phyloP scores from a whole-genome alignment of 2,113 vertebrate species.

The Chunga burmeisteri region DNA sequence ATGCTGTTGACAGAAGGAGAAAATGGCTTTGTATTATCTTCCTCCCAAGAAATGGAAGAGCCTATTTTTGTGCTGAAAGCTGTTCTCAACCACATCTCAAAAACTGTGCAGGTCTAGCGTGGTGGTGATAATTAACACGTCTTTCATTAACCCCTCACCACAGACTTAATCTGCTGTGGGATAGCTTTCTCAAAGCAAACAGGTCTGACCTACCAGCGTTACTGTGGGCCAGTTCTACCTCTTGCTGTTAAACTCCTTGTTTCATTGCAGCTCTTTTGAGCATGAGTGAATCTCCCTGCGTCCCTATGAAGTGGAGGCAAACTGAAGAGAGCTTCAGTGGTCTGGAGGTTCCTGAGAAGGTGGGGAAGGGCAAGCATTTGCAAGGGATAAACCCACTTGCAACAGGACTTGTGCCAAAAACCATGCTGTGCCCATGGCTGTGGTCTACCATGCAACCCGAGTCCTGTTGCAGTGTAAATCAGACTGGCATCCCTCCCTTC shows the following conservation, averaged over 20 bases:
- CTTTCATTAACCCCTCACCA: background rate
- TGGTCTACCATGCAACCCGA: background rate
- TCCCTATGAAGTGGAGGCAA: background rate
- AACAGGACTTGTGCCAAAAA: background rate
- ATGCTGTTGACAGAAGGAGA: background rate
- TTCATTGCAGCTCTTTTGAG: background rate
- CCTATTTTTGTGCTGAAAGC: background rate
- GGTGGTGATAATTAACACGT: background rate
- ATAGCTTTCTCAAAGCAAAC: background rate
- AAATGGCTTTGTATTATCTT: background rate
- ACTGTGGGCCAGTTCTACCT: background rate
- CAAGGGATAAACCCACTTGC: background rate
- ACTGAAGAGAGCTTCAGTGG: background rate
- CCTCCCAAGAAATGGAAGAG: background rate
- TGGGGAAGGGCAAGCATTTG: background rate
- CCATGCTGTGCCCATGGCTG: fast-evolving
- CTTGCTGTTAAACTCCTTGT: background rate
- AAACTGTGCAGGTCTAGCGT: background rate
- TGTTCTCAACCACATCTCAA: background rate
- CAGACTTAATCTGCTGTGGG: background rate
- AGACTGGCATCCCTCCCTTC: background rate
- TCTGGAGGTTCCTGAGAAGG: background rate
- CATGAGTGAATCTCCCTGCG: too few species aligned
- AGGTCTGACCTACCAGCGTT: background rate
- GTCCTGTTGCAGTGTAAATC: background rate